These are phyloP conservation scores for Paracanthobrama guichenoti DNA, from an alignment of 2,113 vertebrate genomes.

Conservation along the genomic window DNA sequence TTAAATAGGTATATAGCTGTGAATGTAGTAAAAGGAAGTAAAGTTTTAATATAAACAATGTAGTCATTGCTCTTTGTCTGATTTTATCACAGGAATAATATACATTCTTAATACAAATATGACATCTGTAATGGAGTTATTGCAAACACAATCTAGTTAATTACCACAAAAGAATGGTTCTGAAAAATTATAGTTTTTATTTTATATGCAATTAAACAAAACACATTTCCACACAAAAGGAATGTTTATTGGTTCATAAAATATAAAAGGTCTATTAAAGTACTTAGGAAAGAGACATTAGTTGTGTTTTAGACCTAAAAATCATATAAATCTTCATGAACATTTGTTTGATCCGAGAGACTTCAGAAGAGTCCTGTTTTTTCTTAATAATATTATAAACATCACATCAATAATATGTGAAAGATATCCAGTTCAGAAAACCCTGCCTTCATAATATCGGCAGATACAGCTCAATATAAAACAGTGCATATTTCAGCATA, in stretches of 20 bases:
- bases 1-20: constrained; percentile 56
- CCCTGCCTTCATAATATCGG: background rate
- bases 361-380: background rate
- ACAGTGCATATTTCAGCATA: background rate
- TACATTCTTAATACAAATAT: background rate
- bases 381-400: background rate
- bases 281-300: background rate
- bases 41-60: constrained; percentile 59
- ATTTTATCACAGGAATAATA: background rate
- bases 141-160: background rate
- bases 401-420: background rate
- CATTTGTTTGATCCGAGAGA: background rate
- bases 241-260: constrained; percentile 12
- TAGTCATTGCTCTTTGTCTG: background rate
- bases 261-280: background rate
- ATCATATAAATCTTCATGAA: background rate
- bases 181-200: background rate
- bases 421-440: too few relatives aligned
- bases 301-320: background rate
- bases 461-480: background rate
- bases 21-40: constrained; percentile 59
- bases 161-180: background rate
- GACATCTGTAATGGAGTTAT: too few relatives aligned
- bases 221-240: background rate
- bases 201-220: too few relatives aligned